Percentiles rank a stretch among this genome's conserved stretches.
Conservation (phyloP, 2,113 vertebrate species). For the Tetrao urogallus region DNA sequence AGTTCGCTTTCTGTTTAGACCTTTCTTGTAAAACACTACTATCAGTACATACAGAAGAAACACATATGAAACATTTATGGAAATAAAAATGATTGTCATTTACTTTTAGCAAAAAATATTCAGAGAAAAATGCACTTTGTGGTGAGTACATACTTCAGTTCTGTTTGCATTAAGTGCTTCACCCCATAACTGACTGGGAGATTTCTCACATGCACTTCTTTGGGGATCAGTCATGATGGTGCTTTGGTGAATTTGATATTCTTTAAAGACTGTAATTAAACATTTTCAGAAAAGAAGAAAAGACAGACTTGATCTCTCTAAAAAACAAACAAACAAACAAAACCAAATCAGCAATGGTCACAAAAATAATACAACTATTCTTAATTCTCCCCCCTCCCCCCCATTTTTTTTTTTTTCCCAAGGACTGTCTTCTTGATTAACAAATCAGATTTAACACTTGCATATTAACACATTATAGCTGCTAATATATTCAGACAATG, state of each 20-base stretch:
- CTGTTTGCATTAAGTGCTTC: background rate
- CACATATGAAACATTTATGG: background rate
- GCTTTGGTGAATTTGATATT: background rate
- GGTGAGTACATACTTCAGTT: background rate
- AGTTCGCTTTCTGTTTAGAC: background rate
- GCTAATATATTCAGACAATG: background rate
- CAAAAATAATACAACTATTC: background rate
- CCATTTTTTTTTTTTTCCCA: too few relatives aligned
- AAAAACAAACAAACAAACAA: background rate
- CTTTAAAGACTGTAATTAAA: background rate
- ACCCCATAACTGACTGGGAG: background rate
- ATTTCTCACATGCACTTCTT: background rate
- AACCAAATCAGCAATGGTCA: background rate
- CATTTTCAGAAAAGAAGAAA: background rate
- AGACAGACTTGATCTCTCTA: background rate
- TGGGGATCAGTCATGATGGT: background rate
- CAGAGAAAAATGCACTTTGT: background rate
- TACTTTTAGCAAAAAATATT: background rate
- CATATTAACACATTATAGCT: background rate
- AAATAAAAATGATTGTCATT: background rate
- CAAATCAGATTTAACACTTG: background rate
- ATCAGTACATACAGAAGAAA: background rate
- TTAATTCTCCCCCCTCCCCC: too few relatives aligned
- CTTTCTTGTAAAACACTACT: background rate
- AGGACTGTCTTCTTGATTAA: background rate